phyloP scores from a whole-genome alignment of 2,888 invertebrate genomes.

The Cephus nigrinus region DNA sequence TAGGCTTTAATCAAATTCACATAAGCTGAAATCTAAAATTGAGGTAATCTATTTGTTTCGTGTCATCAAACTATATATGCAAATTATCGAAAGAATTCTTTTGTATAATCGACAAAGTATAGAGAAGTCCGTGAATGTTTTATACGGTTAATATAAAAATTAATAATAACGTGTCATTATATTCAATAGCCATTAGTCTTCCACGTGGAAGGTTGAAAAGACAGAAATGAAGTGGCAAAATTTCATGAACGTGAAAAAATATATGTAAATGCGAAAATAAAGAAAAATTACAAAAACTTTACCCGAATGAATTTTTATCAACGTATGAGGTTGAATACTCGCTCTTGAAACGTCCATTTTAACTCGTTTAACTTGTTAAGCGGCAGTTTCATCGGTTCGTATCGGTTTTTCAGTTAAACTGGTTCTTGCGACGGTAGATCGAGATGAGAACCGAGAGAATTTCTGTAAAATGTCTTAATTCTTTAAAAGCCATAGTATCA shows the following conservation, averaged over 20 bases:
- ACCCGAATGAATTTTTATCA: not conserved
- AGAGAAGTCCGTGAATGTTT: too few species aligned
- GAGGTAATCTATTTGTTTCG: not conserved
- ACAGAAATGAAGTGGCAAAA: not conserved
- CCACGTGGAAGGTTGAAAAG: not conserved
- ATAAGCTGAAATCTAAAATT: not conserved
- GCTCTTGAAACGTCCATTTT: not conserved
- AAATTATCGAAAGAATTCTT: not conserved
- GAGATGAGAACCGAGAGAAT: not conserved
- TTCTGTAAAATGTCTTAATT: not conserved
- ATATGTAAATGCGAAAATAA: not conserved
- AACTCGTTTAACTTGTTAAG: not conserved
- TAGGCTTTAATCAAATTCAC: not conserved
- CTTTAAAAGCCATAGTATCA: not conserved
- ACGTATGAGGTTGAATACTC: not conserved
- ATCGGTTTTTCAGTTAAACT: not conserved
- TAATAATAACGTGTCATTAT: not conserved
- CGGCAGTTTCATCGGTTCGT: not conserved
- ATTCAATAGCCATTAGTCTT: not conserved
- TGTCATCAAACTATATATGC: not conserved
- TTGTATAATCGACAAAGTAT: too few species aligned
- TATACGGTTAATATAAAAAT: not conserved
- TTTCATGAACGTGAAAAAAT: not conserved
- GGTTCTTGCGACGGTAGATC: constrained; percentile 4
- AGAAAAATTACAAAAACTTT: not conserved